Conservation (phyloP, 2,888 invertebrate species). For the Phyto melanocephala region DNA sequence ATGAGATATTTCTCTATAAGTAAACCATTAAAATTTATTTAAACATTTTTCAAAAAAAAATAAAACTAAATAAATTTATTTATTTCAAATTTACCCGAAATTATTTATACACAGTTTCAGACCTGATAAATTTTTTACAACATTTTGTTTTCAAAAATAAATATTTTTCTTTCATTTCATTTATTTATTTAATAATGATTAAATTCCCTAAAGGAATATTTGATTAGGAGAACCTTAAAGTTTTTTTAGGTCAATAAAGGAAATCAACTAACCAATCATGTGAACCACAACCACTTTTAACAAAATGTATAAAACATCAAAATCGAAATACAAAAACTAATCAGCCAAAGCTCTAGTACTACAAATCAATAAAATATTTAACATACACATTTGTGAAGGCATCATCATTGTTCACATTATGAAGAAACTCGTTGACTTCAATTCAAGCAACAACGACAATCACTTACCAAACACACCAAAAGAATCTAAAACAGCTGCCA, state of each 20-base stretch:
- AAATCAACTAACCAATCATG: slow-evolving; percentile 40
- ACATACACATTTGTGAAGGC: slow-evolving; percentile 30
- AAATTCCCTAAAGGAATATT: slow-evolving; percentile 37
- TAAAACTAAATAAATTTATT: no score
- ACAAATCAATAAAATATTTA: slow-evolving; percentile 53
- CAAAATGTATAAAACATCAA: slow-evolving; percentile 23
- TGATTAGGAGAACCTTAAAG: slow-evolving; percentile 42
- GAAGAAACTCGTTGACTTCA: not conserved
- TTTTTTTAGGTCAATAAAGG: slow-evolving; percentile 42
- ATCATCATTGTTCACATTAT: slow-evolving; percentile 22
- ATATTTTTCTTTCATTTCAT: not conserved
- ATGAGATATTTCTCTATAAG: no score
- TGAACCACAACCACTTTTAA: slow-evolving; percentile 11
- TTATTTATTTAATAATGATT: slow-evolving; percentile 9
- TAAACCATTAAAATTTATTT: no score
- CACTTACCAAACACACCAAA: slow-evolving; percentile 24
- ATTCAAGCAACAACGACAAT: slow-evolving; percentile 17
- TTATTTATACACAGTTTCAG: no score
- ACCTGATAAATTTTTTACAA: no score
- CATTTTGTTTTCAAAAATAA: not conserved
- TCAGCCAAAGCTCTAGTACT: slow-evolving; percentile 22
- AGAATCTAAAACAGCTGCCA: slow-evolving; percentile 39
- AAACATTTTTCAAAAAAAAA: no score
- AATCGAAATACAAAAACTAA: slow-evolving; percentile 34
- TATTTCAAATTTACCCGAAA: no score